phyloP scores from a whole-genome alignment of 2,888 invertebrate species.

The Acheta domesticus region DNA sequence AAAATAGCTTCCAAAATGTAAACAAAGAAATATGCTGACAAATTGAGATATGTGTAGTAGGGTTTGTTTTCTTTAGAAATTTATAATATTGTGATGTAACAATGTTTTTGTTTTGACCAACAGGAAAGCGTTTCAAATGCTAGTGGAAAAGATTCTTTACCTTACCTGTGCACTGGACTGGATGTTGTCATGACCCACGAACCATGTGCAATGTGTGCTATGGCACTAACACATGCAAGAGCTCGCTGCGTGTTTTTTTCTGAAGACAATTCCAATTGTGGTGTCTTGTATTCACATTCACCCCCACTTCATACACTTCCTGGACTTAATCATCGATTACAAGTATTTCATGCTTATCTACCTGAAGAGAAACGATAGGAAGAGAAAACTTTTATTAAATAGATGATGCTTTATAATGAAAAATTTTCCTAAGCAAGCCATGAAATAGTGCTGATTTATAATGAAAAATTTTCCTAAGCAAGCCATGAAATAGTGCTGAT shows the following conservation, averaged over 20 bases:
- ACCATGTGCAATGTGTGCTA: slow-evolving; percentile 92
- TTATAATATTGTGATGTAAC: no score
- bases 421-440: no score
- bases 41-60: no score
- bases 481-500: no score
- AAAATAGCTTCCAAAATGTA: no score
- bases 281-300: not conserved
- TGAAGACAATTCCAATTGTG: not conserved
- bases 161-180: slow-evolving; percentile 82
- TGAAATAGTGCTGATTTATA: no score
- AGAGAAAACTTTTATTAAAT: no score
- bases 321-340: not conserved
- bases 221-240: slow-evolving; percentile 92
- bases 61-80: no score
- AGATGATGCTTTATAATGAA: no score
- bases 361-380: no score
- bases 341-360: not conserved
- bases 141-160: slow-evolving; percentile 18
- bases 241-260: slow-evolving; percentile 73
- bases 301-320: not conserved
- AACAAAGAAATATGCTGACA: no score
- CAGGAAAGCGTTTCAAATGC: not conserved
- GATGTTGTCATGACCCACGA: slow-evolving; percentile 78
- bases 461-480: no score
- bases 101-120: not conserved